Base-by-base conservation (phyloP, 2,797 vertebrate genomes). In the Chiroxiphia lanceolata region DNA sequence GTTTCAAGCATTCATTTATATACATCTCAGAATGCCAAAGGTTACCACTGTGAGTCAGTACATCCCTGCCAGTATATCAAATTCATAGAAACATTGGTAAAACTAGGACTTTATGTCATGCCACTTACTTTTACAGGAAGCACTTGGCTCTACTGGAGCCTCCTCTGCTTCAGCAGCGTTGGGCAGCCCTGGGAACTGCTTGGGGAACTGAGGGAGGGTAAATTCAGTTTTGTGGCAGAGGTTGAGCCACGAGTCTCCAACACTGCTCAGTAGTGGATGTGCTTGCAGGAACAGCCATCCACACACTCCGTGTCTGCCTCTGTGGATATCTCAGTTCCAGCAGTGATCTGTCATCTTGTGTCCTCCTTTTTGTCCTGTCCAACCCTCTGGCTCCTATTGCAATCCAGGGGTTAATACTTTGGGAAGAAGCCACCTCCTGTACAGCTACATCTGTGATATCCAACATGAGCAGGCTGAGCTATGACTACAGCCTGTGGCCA, bases 351-450 rank as follows among this genome's bases (percentile, higher is more conserved):
- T 15, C 54, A 38, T 7, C 67, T 25, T 26, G 10, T 61, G 75
- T 60, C 42, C 38, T 79, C 36, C 75, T 29, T 69, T 61, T 42
- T 56, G 18, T 48, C 67, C 36, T 12, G 12, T 33, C 50, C 70
- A 61, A 17, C 15, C 15, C 0, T 0, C 23, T 77, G 57, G 7
- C 4, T 68, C 23, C 19, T n/a, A 1, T 2, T 19, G 26, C 15
- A 15, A 16, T 14, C 33, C 36, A 10, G 12, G 31, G n/a, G 20
- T 42, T 22, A 63, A 11, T 15, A 6, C 16, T 57, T 57, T 10
- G 69, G 48, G 61, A 33, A 78, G 61, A 50, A 86, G 42, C 8
- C 72, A 61, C 76, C 31, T 78, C 42, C 22, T 61, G 5, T 65
- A 4, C 7, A 33, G 21, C 38, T 44, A 5, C 4, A 3, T 2